Percentiles rank a stretch among this genome's conserved stretches.
Evolutionary conservation across 2,797 vertebrate species (phyloP).

Genomic region (Strix occidentalis): DNA sequence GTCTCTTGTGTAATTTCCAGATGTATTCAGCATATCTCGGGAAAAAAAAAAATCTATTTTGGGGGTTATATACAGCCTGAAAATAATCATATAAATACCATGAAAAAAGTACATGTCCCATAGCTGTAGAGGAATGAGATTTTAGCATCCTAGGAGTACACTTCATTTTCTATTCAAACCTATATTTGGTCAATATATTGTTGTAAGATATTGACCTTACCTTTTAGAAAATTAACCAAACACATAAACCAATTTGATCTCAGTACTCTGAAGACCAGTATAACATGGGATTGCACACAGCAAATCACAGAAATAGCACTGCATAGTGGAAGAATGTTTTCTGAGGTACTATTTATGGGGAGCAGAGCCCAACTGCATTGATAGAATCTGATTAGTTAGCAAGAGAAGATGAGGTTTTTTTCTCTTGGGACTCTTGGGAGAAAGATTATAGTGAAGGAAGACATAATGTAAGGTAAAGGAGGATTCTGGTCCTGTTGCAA

Average conservation of each 20-base stretch:
- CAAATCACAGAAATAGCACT: neutral
- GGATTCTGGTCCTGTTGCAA: neutral
- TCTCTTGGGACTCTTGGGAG: neutral
- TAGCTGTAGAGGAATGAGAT: neutral
- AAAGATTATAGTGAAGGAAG: neutral
- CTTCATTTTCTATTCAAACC: neutral
- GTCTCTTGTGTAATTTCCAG: neutral
- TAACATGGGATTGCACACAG: neutral
- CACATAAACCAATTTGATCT: neutral
- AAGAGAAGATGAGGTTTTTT: neutral
- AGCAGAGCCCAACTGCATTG: neutral
- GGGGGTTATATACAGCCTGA: neutral
- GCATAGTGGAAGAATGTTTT: neutral
- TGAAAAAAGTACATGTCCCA: neutral
- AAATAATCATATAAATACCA: neutral
- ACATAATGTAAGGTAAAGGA: neutral
- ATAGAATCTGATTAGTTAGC: neutral
- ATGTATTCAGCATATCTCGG: neutral
- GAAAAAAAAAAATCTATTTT: neutral
- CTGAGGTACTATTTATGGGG: neutral
- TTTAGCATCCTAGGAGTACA: neutral
- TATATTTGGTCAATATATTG: neutral
- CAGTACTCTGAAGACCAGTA: neutral
- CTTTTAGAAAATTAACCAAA: slow-evolving; percentile 2
- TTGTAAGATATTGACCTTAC: neutral